Conservation (phyloP, 1,140 invertebrate genomes). For the Thalassaphorura encarpata region DNA sequence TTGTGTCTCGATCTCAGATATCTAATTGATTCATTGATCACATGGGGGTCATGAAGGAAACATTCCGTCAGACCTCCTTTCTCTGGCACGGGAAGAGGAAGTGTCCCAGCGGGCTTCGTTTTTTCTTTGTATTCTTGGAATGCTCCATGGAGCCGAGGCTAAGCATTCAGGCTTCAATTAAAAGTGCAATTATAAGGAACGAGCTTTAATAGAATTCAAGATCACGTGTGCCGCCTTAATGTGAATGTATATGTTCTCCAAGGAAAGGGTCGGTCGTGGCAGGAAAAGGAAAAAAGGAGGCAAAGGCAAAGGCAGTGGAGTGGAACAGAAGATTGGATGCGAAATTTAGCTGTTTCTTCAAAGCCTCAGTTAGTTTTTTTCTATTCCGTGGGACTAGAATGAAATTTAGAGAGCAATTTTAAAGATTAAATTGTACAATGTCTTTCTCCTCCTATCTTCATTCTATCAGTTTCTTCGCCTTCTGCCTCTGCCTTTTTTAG, state of each 20-base stretch:
- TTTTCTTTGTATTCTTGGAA: too few species aligned
- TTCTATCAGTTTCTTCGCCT: slow-evolving; percentile 14
- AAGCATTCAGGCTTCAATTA: slow-evolving; percentile 26
- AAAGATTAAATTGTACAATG: slow-evolving; percentile 30
- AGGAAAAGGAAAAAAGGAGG: slow-evolving; percentile 1
- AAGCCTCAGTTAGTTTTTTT: background rate
- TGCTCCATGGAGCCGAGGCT: too few species aligned
- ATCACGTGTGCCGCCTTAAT: slow-evolving; percentile 23
- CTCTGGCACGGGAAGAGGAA: too few species aligned
- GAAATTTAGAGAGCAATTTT: slow-evolving; percentile 32
- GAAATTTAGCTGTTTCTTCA: slow-evolving; percentile 9
- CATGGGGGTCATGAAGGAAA: too few species aligned
- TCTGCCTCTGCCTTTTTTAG: background rate
- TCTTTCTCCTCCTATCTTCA: slow-evolving; percentile 9
- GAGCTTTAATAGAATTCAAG: slow-evolving; percentile 28
- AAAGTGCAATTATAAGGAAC: slow-evolving; percentile 23
- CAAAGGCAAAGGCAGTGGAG: too few species aligned
- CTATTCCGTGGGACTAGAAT: slow-evolving; percentile 6
- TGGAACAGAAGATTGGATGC: slow-evolving; percentile 26
- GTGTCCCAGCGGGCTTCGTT: too few species aligned
- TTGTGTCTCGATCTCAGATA: too few species aligned
- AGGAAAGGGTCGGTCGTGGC: too few species aligned
- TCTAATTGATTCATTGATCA: too few species aligned
- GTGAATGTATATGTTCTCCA: background rate
- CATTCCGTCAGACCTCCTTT: too few species aligned